These are phyloP conservation scores for Lepus americanus DNA, from an alignment of 2,113 vertebrate species.

Conservation along the genomic window DNA sequence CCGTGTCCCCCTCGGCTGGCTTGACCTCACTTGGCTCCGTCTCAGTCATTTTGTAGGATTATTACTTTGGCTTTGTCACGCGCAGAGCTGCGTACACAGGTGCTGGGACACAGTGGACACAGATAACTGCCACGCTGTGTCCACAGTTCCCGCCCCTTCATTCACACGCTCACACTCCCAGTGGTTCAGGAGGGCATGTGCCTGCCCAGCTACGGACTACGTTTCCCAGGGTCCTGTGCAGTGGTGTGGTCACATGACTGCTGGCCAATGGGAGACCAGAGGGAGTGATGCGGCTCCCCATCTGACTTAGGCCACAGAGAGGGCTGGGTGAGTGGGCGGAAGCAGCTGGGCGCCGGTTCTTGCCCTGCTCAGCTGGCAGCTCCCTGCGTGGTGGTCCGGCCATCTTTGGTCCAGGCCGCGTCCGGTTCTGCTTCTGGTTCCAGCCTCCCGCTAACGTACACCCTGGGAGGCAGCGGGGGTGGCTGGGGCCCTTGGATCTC, in stretches of 20 bases:
- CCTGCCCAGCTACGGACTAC: not conserved
- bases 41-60: no score
- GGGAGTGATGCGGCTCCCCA: not conserved
- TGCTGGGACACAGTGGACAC: not conserved
- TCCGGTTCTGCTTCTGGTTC: no score
- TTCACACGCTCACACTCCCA: not conserved
- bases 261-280: not conserved
- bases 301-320: not conserved
- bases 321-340: not conserved
- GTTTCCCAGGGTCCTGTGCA: not conserved
- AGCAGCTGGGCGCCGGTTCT: not conserved
- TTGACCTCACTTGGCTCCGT: no score
- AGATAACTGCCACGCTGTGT: not conserved
- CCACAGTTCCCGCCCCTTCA: not conserved
- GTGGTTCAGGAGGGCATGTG: fast-evolving
- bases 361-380: not conserved
- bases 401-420: no score
- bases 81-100: no score
- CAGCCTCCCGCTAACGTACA: no score
- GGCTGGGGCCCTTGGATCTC: no score
- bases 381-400: not conserved
- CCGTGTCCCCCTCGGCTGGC: no score
- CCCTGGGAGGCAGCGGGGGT: no score
- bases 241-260: not conserved
- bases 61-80: no score